These are phyloP conservation scores for Troides oblongomaculatus DNA, from an alignment of 2,888 invertebrate genomes.

Conservation along the genomic window DNA sequence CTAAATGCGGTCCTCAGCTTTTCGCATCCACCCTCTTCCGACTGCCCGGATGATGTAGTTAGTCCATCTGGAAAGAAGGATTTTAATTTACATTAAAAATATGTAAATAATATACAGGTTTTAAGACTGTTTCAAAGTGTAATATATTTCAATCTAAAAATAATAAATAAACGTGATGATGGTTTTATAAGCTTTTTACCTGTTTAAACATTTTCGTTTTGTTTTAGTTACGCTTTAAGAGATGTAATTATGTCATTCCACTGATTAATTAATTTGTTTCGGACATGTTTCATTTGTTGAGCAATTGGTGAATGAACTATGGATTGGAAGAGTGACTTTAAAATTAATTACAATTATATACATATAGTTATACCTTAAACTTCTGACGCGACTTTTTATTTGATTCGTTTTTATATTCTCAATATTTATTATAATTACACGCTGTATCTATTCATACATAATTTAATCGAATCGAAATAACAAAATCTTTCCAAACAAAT, in stretches of 20 bases:
- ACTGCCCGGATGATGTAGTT: no score
- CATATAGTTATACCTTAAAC: no score
- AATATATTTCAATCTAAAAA: not conserved
- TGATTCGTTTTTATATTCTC: no score
- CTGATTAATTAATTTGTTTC: conserved; percentile 7
- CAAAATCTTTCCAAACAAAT: not conserved
- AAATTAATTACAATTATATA: not conserved
- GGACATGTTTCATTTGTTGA: conserved; percentile 1
- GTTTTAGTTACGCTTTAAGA: not conserved
- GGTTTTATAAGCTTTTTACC: not conserved
- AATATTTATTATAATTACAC: no score
- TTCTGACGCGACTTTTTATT: no score
- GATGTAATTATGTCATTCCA: conserved; percentile 7
- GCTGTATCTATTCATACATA: not conserved
- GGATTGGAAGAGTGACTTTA: not conserved
- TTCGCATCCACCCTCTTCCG: no score
- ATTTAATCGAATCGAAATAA: not conserved
- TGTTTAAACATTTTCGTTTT: not conserved
- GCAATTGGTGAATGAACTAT: conserved; percentile 10
- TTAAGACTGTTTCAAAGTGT: not conserved
- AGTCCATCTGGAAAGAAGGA: no score
- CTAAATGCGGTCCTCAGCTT: no score
- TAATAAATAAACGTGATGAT: not conserved
- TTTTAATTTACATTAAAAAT: no score
- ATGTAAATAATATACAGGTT: not conserved